Evolutionary conservation across 1,140 invertebrate genomes (phyloP).

Genomic region (Diachasmimorpha longicaudata): DNA sequence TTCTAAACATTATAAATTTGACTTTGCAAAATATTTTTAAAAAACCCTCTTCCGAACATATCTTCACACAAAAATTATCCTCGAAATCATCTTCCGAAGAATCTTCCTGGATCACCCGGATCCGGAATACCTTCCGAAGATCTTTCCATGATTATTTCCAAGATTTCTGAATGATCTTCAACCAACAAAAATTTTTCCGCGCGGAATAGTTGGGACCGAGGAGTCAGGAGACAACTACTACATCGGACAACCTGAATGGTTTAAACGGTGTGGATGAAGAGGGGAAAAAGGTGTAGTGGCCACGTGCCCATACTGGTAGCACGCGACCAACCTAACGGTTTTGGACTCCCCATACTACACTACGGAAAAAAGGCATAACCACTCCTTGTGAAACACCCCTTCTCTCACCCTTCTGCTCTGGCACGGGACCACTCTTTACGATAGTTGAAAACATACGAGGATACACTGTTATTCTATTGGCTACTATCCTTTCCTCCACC

Average conservation of each 20-base stretch:
- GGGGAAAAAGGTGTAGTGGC: slow-evolving; percentile 35
- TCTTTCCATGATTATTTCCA: too few species aligned
- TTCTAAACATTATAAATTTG: too few species aligned
- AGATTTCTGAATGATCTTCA: too few species aligned
- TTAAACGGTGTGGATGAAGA: slow-evolving; percentile 16
- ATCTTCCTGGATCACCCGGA: too few species aligned
- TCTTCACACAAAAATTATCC: too few species aligned
- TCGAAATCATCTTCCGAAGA: too few species aligned
- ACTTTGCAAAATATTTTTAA: too few species aligned
- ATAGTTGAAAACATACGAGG: slow-evolving; percentile 53
- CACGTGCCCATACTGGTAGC: slow-evolving; percentile 54
- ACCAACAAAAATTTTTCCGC: too few species aligned
- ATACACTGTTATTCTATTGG: slow-evolving; percentile 60
- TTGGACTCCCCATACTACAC: slow-evolving; percentile 48
- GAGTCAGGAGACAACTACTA: neutral
- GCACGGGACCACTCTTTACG: slow-evolving; percentile 31
- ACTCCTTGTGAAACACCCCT: slow-evolving; percentile 33
- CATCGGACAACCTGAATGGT: neutral
- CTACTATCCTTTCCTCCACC: too few species aligned
- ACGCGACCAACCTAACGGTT: slow-evolving; percentile 63
- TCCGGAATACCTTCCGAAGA: too few species aligned
- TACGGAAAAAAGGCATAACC: slow-evolving; percentile 42
- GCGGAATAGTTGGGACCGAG: too few species aligned
- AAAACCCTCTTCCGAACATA: too few species aligned
- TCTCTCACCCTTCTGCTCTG: slow-evolving; percentile 51